Evolutionary conservation across 2,797 vertebrate species (phyloP).

Genomic region (Lophotriccus pileatus): DNA sequence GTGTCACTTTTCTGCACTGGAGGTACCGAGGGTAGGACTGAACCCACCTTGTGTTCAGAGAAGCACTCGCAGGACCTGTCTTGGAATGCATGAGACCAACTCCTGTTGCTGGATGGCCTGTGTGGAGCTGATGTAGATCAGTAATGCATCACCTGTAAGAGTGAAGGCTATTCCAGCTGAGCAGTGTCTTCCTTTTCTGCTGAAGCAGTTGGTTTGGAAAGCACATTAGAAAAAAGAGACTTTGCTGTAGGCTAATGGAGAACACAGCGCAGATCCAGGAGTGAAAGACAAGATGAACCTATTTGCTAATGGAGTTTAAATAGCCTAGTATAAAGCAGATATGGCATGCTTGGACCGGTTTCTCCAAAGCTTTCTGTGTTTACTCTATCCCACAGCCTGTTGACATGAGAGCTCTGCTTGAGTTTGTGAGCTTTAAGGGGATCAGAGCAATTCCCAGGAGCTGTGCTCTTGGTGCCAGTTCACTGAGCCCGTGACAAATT

Average conservation of each 20-base stretch:
- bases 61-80: fast-evolving
- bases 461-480: conserved; percentile 4
- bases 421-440: conserved; percentile 36
- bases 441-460: conserved; percentile 44
- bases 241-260: background rate
- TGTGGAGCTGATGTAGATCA: background rate
- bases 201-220: conserved; percentile 6
- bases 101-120: background rate
- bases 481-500: conserved; percentile 15
- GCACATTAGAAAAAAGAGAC: background rate
- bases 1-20: background rate
- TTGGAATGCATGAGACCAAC: background rate
- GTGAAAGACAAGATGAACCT: conserved; percentile 17
- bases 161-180: background rate
- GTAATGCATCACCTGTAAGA: background rate
- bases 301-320: conserved; percentile 40
- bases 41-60: background rate
- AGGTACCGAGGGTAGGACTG: background rate
- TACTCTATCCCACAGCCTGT: conserved; percentile 33
- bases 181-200: background rate
- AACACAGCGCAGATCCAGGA: background rate
- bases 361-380: conserved; percentile 24
- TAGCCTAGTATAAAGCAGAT: conserved; percentile 33
- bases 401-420: conserved; percentile 36
- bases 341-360: background rate